A percentile compares a stretch with the other conserved stretches of the same genome.
Conservation (phyloP, 2,113 vertebrate genomes). For the Isurus oxyrinchus region DNA sequence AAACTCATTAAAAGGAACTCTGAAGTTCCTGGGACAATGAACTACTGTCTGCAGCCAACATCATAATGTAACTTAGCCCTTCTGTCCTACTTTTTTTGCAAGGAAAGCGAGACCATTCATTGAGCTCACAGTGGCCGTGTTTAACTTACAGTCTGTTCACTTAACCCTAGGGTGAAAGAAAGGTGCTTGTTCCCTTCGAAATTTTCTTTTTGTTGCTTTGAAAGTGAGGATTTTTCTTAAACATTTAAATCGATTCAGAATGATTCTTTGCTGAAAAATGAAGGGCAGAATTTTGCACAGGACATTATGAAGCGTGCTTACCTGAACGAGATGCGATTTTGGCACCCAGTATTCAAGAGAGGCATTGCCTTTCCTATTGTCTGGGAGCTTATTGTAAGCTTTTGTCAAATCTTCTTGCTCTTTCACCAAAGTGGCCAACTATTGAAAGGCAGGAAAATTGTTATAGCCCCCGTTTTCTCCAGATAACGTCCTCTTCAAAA, state of each 20-base stretch:
- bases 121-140: neutral
- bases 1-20: neutral
- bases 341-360: slow-evolving; percentile 45
- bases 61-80: neutral
- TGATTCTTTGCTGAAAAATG: neutral
- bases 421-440: slow-evolving; percentile 64
- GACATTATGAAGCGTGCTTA: slow-evolving; percentile 39
- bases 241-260: neutral
- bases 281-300: neutral
- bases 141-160: neutral
- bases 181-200: neutral
- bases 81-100: neutral
- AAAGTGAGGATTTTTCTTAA: neutral
- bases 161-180: neutral
- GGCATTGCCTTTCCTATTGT: slow-evolving; percentile 39
- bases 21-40: neutral
- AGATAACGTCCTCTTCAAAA: neutral
- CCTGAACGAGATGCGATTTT: slow-evolving; percentile 47
- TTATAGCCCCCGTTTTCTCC: neutral
- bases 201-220: neutral
- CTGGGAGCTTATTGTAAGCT: slow-evolving; percentile 42
- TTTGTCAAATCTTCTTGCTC: slow-evolving; percentile 48
- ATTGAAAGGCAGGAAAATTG: neutral
- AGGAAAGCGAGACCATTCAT: neutral
- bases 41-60: neutral